Conservation (phyloP, 2,888 invertebrate species). For the Mesorhabditis belari region DNA sequence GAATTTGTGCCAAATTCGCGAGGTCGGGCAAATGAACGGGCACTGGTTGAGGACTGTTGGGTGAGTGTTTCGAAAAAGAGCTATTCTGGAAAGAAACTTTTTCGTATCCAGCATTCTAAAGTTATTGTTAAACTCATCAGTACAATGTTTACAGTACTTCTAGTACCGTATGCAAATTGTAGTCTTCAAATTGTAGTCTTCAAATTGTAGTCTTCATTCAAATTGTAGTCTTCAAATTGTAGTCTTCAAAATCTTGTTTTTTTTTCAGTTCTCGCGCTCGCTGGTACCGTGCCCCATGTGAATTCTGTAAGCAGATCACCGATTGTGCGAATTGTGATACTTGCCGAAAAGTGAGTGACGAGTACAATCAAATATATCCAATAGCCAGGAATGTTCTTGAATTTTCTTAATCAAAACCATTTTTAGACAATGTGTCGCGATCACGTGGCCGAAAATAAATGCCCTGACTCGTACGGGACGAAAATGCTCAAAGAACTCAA, state of each 20-base stretch:
- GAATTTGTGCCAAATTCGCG: slow-evolving; percentile 33
- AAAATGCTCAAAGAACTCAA: slow-evolving; percentile 27
- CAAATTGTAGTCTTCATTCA: too few relatives aligned
- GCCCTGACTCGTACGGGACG: slow-evolving; percentile 33
- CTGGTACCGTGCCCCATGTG: slow-evolving; percentile 36
- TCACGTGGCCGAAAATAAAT: slow-evolving; percentile 29
- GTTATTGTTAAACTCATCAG: too few relatives aligned
- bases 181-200: too few relatives aligned
- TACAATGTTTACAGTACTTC: too few relatives aligned
- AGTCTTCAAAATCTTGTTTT: too few relatives aligned
- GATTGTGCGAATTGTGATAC: slow-evolving; percentile 39
- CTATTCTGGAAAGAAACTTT: too few relatives aligned
- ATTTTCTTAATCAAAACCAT: not conserved
- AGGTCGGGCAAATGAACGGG: slow-evolving; percentile 31
- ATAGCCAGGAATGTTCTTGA: not conserved
- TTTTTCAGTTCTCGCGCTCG: slow-evolving; percentile 23
- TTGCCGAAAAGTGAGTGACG: slow-evolving; percentile 27
- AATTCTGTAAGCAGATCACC: slow-evolving; percentile 31
- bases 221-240: too few relatives aligned
- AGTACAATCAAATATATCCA: not conserved
- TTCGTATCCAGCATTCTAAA: too few relatives aligned
- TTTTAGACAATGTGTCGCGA: slow-evolving; percentile 31
- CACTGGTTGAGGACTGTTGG: slow-evolving; percentile 36
- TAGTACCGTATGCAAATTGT: too few relatives aligned
- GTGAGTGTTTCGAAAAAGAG: slow-evolving; percentile 11